phyloP scores from a whole-genome alignment of 1,140 invertebrate species.

The Pogonomyrmex barbatus region DNA sequence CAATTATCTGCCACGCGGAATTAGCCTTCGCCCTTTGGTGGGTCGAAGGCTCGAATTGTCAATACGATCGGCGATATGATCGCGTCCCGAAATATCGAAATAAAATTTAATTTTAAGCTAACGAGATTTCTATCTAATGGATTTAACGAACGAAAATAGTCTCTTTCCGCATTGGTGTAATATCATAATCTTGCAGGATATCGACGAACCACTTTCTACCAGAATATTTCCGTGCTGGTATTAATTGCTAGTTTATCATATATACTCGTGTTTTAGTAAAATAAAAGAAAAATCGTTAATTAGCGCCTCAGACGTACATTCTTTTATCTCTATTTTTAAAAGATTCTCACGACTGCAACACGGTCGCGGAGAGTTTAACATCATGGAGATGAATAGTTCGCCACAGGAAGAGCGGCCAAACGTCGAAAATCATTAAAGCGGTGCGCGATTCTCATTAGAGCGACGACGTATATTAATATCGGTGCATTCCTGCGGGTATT shows the following conservation, averaged over 20 bases:
- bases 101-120: neutral
- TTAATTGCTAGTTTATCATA: too few species aligned
- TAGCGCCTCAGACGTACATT: too few species aligned
- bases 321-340: neutral
- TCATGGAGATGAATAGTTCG: neutral
- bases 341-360: neutral
- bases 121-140: neutral
- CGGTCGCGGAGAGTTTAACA: neutral
- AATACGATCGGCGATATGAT: slow-evolving; percentile 8
- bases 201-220: neutral
- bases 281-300: too few species aligned
- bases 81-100: neutral
- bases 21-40: slow-evolving; percentile 42
- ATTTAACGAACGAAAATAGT: neutral
- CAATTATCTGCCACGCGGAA: slow-evolving; percentile 71
- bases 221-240: neutral
- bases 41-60: slow-evolving; percentile 12
- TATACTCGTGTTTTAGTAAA: too few species aligned
- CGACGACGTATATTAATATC: slow-evolving; percentile 41
- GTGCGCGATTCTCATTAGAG: slow-evolving; percentile 20
- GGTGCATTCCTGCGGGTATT: neutral
- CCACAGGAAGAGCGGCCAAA: neutral
- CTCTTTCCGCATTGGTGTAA: neutral
- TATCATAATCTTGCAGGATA: neutral
- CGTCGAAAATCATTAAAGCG: slow-evolving; percentile 46